These are phyloP conservation scores for Phrynosoma blainvillii DNA, from an alignment of 2,113 vertebrate genomes.

Conservation along the genomic window DNA sequence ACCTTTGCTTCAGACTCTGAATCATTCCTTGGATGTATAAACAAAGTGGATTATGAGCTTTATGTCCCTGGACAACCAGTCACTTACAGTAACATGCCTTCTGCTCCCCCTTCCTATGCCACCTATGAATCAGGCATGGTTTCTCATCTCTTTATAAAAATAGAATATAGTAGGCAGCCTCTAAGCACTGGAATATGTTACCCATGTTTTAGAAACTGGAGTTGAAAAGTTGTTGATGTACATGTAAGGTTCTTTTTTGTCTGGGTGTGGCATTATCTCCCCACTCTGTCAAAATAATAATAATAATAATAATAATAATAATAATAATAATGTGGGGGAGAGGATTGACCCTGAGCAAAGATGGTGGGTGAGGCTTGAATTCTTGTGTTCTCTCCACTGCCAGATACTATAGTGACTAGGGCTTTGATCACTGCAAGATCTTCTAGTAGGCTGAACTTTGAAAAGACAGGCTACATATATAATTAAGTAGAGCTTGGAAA, in stretches of 20 bases:
- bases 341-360: background rate
- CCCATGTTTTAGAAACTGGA: background rate
- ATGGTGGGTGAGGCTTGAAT: background rate
- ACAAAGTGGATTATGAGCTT: background rate
- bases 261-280: background rate
- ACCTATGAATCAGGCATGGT: background rate
- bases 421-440: background rate
- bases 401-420: background rate
- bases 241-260: background rate
- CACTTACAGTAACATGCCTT: background rate
- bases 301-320: too few relatives aligned
- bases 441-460: too few relatives aligned
- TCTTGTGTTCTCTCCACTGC: background rate
- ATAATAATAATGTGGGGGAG: too few relatives aligned
- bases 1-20: slow-evolving; percentile 17
- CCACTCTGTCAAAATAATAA: background rate
- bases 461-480: too few relatives aligned
- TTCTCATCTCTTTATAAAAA: slow-evolving; percentile 13
- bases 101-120: background rate
- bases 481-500: background rate
- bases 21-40: slow-evolving; percentile 9
- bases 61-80: background rate
- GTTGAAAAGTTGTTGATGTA: background rate
- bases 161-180: background rate
- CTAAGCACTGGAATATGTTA: background rate